Evolutionary conservation across 2,888 invertebrate genomes (phyloP), one percentile per base, ranked within the genome.

Genomic region (Polyploca ridens): DNA sequence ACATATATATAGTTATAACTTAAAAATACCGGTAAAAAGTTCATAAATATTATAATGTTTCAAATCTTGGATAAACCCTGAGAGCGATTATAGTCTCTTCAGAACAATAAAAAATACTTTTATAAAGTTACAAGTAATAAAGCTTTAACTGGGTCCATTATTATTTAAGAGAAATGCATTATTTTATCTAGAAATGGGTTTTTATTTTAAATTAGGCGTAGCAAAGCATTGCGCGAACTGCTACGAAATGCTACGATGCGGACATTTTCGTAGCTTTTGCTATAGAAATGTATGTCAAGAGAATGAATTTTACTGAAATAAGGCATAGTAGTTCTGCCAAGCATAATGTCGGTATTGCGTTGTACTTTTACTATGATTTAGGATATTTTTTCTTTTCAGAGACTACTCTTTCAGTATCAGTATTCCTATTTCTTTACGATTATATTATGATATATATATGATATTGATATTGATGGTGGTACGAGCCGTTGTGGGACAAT

Each of bases 201-300:
- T 54, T 54, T 19, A 54, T 19, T 54, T 54, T 54, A 54, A 54
- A 54, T 54, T 54, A 54, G 54, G 54, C n/a, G 54, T 54, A 54
- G 16, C 54, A 10, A 19, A 54, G 19, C 10, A 54, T 54, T 54
- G 54, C 16, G 19, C 54, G 54, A 19, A 7, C 54, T 19, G 54
- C 54, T 54, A 54, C 54, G 54, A 46, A 41, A 41, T 41, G 41
- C 41, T 41, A 41, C 46, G 46, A 14, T n/a, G 46, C 46, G n/a
- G n/a, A 46, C 54, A n/a, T 54, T 41, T 54, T 54, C 54, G 54
- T 54, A 19, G 19, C 54, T 16, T n/a, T 54, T n/a, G 19, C 4
- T 41, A 41, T 54, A 19, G n/a, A n/a, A 54, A 54, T 54, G 19
- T 54, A n/a, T 54, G 54, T 10, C 16, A 7, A 10, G 19, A 54